Evolutionary conservation across 2,797 vertebrate genomes (phyloP).

Genomic region (Decapterus maruadsi): DNA sequence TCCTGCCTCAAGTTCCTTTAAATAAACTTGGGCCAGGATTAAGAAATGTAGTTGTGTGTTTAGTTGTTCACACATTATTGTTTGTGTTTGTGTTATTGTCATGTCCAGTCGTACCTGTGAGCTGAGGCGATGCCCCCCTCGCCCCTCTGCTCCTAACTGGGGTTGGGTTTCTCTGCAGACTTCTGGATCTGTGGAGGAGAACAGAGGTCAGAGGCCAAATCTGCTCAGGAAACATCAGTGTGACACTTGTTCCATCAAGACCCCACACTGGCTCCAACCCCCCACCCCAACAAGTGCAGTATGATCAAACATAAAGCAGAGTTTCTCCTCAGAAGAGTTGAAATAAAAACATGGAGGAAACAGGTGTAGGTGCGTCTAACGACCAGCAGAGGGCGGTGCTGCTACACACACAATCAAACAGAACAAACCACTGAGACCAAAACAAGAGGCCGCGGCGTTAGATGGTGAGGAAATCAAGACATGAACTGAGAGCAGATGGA

Average conservation of each 20-base stretch:
- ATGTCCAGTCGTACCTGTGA: constrained; percentile 52
- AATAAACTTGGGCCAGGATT: too few species aligned
- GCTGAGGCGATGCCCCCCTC: constrained; percentile 3
- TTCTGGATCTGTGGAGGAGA: constrained; percentile 78
- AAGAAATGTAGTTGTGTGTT: too few species aligned
- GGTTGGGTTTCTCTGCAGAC: constrained; percentile 84
- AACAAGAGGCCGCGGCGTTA: constrained; percentile 49
- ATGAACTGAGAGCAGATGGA: constrained; percentile 67
- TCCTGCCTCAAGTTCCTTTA: too few species aligned
- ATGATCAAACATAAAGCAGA: too few species aligned
- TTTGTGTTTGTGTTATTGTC: neutral
- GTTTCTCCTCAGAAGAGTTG: too few species aligned
- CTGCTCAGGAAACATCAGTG: neutral
- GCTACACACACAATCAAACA: too few species aligned
- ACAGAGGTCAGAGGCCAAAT: constrained; percentile 21
- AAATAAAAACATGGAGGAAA: too few species aligned
- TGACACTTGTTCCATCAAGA: neutral
- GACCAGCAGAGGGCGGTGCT: too few species aligned
- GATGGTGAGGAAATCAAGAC: constrained; percentile 45
- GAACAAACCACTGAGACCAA: constrained; percentile 42
- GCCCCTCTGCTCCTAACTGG: constrained; percentile 78
- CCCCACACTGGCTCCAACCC: neutral
- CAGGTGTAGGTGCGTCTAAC: too few species aligned
- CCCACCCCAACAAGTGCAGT: neutral
- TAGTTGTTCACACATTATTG: too few species aligned